A percentile compares a stretch with the other conserved stretches of the same genome.
Evolutionary conservation across 2,797 vertebrate genomes (phyloP).

Genomic region (Typhlichthys eigenmanni): DNA sequence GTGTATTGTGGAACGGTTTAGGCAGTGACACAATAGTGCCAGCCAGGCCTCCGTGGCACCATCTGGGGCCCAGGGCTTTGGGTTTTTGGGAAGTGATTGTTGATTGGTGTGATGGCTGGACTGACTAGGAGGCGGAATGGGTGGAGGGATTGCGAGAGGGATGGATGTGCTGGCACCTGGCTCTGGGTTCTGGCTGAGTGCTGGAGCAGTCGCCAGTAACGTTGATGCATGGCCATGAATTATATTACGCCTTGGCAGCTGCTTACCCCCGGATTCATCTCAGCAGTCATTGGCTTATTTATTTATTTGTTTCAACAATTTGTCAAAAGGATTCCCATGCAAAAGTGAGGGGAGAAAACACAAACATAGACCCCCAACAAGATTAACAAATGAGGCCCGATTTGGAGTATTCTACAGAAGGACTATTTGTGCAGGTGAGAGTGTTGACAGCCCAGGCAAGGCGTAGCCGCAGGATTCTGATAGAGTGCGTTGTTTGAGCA

Average conservation of each 20-base stretch:
- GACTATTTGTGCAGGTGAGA: slow-evolving; percentile 50
- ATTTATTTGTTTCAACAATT: slow-evolving; percentile 75
- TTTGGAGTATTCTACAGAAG: slow-evolving; percentile 54
- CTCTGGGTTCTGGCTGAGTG: slow-evolving; percentile 72
- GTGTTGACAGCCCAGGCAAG: slow-evolving; percentile 50
- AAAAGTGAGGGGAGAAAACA: slow-evolving; percentile 47
- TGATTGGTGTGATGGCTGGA: slow-evolving; percentile 68
- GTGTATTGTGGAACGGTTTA: slow-evolving; percentile 58
- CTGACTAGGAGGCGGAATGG: slow-evolving; percentile 60
- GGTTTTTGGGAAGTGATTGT: slow-evolving; percentile 56
- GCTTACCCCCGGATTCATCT: slow-evolving; percentile 73
- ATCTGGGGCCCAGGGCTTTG: slow-evolving; percentile 37
- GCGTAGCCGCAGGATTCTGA: slow-evolving; percentile 46
- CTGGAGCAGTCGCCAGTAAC: slow-evolving; percentile 71
- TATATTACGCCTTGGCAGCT: slow-evolving; percentile 75
- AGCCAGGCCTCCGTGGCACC: slow-evolving; percentile 58
- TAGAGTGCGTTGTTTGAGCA: slow-evolving; percentile 51
- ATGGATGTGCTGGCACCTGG: slow-evolving; percentile 76
- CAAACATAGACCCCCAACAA: slow-evolving; percentile 32
- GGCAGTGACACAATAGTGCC: slow-evolving; percentile 57
- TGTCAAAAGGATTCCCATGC: slow-evolving; percentile 68
- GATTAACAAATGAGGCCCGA: slow-evolving; percentile 52
- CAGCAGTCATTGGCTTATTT: slow-evolving; percentile 73
- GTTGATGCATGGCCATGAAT: slow-evolving; percentile 79
- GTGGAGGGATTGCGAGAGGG: slow-evolving; percentile 65